These are phyloP conservation scores for Dicyrtoma fusca DNA, from an alignment of 2,888 invertebrate genomes.

Conservation along the genomic window DNA sequence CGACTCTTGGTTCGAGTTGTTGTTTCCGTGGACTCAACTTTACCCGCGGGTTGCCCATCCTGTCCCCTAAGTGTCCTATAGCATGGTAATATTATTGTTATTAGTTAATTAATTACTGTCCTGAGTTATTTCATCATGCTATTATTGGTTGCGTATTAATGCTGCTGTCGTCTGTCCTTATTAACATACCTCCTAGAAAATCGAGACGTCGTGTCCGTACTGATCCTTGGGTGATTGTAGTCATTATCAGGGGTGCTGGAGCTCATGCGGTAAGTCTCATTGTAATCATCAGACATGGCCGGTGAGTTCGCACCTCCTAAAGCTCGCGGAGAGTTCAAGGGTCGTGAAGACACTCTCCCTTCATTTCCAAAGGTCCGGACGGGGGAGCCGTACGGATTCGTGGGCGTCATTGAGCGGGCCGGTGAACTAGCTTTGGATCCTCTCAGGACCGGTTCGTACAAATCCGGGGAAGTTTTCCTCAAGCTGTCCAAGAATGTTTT, in stretches of 20 bases:
- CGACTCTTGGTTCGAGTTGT: slow-evolving; percentile 55
- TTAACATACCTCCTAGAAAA: slow-evolving; percentile 54
- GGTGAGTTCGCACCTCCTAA: slow-evolving; percentile 53
- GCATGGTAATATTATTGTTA: too few species aligned
- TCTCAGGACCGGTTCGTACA: slow-evolving; percentile 44
- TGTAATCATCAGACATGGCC: slow-evolving; percentile 52
- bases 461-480: slow-evolving; percentile 54
- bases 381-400: slow-evolving; percentile 46
- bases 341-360: slow-evolving; percentile 39
- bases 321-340: slow-evolving; percentile 49
- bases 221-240: slow-evolving; percentile 51
- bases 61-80: slow-evolving; percentile 49
- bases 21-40: slow-evolving; percentile 53
- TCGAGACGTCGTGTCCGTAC: slow-evolving; percentile 56
- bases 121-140: too few species aligned
- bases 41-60: slow-evolving; percentile 54
- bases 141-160: too few species aligned
- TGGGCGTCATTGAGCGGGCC: slow-evolving; percentile 55
- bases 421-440: slow-evolving; percentile 55
- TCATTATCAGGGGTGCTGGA: slow-evolving; percentile 56
- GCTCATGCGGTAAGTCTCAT: slow-evolving; percentile 56
- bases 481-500: slow-evolving; percentile 53
- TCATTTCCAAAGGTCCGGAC: slow-evolving; percentile 37
- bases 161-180: too few species aligned
- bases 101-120: too few species aligned